Base-by-base conservation (phyloP, 2,888 invertebrate genomes). In the Eristalis tenax region DNA sequence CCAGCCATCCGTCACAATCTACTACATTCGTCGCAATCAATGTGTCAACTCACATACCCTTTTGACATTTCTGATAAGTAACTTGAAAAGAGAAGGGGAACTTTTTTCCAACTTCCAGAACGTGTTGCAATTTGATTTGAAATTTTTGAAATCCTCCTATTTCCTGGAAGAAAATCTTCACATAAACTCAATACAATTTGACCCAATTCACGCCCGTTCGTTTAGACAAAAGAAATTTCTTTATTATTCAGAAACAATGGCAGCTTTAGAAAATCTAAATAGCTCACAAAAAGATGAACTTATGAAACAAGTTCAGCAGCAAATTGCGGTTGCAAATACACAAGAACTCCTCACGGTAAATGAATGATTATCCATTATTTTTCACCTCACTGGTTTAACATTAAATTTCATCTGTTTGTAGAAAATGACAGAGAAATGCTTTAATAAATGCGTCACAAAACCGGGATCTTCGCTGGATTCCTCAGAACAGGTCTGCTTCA, bases 381-480 rank as follows among this genome's bases (percentile, higher is more conserved):
- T 4, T 8, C n/a, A 43, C 18, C n/a, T n/a, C n/a, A 2, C 6
- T 5, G 4, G n/a, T 50, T 0, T 13, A 0, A 4, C 15, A 43
- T 43, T 43, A 0, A 4, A 8, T 50, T 50, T 22, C 22, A 74
- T 82, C 61, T 59, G 6, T 71, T 38, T 94, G 94, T 93, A 97
- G 95, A 98, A 98, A 96, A 98, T 99, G 96, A 97, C 98, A 64
- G 98, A 98, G 91, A 99, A 99, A 94, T 99, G 99, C 93, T 99
- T 99, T 93, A 97, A 96, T 93, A 98, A 98, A 92, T 99, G 99
- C 93, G 95, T 99, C 90, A 94, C 94, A 73, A 98, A 98, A 92
- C 99, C 99, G 32, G 99, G 99, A 23, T 96, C 96, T 13, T 96
- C 97, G 1, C 92, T 99, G 89, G 98, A 97, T 92, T 97, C 95